Base-by-base conservation (phyloP, 2,888 invertebrate genomes). In the Petrophora chlorosata region DNA sequence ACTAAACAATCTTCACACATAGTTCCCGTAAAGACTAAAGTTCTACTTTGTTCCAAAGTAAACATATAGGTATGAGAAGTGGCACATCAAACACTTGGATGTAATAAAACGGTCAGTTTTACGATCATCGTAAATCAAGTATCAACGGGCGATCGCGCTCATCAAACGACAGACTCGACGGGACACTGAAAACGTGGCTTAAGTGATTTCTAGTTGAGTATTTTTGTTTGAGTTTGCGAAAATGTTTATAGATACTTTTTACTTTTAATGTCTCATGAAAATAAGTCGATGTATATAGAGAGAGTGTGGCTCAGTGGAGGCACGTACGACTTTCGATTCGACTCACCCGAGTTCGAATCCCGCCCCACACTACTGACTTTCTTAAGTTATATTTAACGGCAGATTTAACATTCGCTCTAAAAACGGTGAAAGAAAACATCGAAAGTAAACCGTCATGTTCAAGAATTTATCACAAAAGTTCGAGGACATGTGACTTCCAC, bases 51-150 rank as follows among this genome's bases (percentile, higher is more conserved):
- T 70, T 63, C 60, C 53, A 62, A 63, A 67, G 70, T 65, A 73
- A 70, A 73, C 72, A 73, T 60, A 63, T 60, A 63, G 53, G 48
- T 58, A 55, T 57, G 62, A 63, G 59, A 61, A 72, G 70, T 62
- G 61, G 65, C 59, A 49, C 71, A 73, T 73, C 73, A 67, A 70
- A 72, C 61, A 62, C 56, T 56, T 53, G 42, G 53, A 63, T 57
- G 69, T 70, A 70, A 79, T 86, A 84, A 83, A 86, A 79, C 73
- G 83, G 82, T 80, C 79, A 79, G 68, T 72, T 85, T 85, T 82
- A 86, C 69, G 79, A 75, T 62, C 56, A 41, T 58, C 76, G 73
- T 87, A 85, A 87, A 87, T 87, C 86, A 85, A 71, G 66, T 61
- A 79, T 85, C 76, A 82, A 79, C 72, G 65, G 65, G 61, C 63